Conservation (phyloP, 2,888 invertebrate species). For the Romanomermis culicivorax region DNA sequence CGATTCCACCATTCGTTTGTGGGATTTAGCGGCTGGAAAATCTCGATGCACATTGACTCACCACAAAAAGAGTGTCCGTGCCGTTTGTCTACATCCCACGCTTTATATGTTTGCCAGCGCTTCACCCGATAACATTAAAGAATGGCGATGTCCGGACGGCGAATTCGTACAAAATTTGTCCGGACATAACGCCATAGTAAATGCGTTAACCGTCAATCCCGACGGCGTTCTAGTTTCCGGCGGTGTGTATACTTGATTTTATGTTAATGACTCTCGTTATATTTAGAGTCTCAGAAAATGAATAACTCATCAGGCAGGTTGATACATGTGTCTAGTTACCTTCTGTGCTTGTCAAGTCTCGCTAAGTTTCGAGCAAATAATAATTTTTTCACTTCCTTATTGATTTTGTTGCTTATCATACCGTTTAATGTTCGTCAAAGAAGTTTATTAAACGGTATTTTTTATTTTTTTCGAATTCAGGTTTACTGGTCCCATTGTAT, state of each 20-base stretch:
- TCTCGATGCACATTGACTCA: conserved; percentile 83
- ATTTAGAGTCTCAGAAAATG: too few relatives aligned
- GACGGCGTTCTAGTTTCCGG: conserved; percentile 92
- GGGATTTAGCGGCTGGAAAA: conserved; percentile 91
- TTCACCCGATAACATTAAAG: conserved; percentile 94
- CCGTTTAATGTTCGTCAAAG: too few relatives aligned
- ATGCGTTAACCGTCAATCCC: conserved; percentile 78
- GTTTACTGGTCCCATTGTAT: background rate
- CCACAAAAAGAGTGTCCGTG: conserved; percentile 49
- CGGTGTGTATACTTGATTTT: conserved; percentile 31
- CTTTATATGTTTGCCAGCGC: conserved; percentile 71
- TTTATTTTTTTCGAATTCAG: too few relatives aligned
- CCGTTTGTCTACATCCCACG: conserved; percentile 3
- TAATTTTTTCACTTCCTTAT: too few relatives aligned
- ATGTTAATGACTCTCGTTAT: too few relatives aligned
- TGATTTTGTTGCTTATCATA: conserved; percentile 8
- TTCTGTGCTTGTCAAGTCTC: too few relatives aligned
- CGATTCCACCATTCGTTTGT: conserved; percentile 83
- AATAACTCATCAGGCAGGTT: background rate
- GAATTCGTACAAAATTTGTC: conserved; percentile 87
- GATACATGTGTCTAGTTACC: conserved; percentile 5
- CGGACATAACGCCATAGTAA: conserved; percentile 90
- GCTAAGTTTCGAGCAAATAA: too few relatives aligned
- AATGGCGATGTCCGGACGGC: conserved; percentile 95
- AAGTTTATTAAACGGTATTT: too few relatives aligned